phyloP scores from a whole-genome alignment of 2,113 vertebrate genomes.

The Oreochromis spilurus region DNA sequence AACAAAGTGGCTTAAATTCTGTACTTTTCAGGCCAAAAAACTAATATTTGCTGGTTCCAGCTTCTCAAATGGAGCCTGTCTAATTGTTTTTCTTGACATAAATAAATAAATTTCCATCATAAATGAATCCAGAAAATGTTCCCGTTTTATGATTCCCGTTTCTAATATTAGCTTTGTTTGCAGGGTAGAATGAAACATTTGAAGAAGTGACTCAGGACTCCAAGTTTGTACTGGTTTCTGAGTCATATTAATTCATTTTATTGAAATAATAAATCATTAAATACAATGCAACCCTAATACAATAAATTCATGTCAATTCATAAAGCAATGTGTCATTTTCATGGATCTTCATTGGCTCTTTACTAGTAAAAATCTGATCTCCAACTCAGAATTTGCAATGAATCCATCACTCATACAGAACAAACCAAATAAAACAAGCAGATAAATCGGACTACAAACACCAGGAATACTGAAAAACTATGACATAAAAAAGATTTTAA shows the following conservation, averaged over 20 bases:
- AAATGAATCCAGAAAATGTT: neutral
- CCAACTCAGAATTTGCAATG: accelerated
- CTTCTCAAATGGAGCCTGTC: neutral
- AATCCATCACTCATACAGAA: neutral
- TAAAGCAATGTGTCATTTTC: neutral
- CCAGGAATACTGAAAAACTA: neutral
- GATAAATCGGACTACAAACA: neutral
- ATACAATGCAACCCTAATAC: accelerated
- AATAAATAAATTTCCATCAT: neutral
- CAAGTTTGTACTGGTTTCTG: neutral
- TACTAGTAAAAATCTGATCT: neutral
- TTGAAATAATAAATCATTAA: neutral
- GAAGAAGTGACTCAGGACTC: neutral
- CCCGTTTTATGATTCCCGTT: neutral
- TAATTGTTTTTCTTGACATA: neutral
- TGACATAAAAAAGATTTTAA: neutral
- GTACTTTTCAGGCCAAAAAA: neutral
- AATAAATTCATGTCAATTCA: neutral
- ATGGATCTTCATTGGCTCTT: neutral
- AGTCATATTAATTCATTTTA: neutral
- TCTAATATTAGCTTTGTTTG: neutral
- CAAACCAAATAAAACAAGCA: neutral
- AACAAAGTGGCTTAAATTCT: accelerated
- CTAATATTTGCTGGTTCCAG: neutral
- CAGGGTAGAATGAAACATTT: neutral